These are phyloP conservation scores for Anthrax anthrax DNA, from an alignment of 2,888 invertebrate genomes.

Conservation along the genomic window DNA sequence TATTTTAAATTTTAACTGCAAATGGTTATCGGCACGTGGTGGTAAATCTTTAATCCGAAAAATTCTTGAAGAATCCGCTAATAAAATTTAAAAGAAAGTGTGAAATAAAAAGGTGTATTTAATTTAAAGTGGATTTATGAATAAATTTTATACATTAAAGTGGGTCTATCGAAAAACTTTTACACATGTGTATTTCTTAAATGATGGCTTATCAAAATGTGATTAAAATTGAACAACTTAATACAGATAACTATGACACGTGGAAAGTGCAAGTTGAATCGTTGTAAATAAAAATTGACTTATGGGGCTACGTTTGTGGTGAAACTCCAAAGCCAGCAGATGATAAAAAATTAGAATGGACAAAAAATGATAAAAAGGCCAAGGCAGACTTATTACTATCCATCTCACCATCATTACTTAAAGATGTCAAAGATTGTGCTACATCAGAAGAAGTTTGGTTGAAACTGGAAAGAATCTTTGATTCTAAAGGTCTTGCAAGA, in stretches of 20 bases:
- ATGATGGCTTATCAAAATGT: no score
- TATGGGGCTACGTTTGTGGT: background rate
- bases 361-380: background rate
- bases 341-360: background rate
- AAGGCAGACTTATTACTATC: background rate
- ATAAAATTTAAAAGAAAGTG: no score
- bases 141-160: no score
- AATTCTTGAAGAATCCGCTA: no score
- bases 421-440: background rate
- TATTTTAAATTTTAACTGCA: no score
- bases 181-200: no score
- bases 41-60: no score
- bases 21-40: no score
- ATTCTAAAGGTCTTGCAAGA: background rate
- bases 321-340: background rate
- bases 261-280: background rate
- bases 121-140: no score
- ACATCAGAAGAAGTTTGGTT: background rate
- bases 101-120: no score
- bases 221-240: no score
- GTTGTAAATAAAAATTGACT: background rate
- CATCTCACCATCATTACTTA: background rate
- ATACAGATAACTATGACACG: background rate
- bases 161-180: no score
- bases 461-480: background rate